Conservation (phyloP, 1,140 invertebrate species). For the Trigoniulus corallinus region DNA sequence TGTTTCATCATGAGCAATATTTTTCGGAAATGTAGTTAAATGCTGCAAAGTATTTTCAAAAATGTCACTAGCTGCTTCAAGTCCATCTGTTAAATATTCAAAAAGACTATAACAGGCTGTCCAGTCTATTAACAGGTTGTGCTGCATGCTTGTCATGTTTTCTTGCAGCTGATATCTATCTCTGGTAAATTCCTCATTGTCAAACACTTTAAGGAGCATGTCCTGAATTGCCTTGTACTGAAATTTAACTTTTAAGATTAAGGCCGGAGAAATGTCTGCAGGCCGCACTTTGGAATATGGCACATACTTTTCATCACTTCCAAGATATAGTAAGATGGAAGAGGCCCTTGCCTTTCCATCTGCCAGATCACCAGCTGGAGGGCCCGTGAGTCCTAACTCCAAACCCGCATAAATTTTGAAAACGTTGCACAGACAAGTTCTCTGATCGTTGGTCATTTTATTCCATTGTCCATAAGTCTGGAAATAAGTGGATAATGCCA, state of each 20-base stretch:
- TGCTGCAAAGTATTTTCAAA: neutral
- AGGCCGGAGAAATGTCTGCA: no score
- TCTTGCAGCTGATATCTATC: neutral
- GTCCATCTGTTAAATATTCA: constrained; percentile 16
- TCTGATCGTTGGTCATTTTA: neutral
- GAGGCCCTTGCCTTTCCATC: no score
- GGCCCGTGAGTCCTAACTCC: no score
- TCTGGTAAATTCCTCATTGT: neutral
- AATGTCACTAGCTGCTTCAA: neutral
- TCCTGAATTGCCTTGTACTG: neutral
- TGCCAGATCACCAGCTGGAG: no score
- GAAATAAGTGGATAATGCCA: constrained; percentile 13
- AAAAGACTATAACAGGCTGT: constrained; percentile 21
- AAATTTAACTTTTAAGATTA: neutral
- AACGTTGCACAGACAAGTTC: neutral
- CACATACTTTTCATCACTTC: no score
- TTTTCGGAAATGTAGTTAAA: no score
- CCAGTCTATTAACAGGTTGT: constrained; percentile 7
- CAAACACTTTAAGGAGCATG: neutral
- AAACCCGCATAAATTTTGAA: neutral
- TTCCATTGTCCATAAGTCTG: neutral
- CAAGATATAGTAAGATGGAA: no score
- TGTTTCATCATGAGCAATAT: no score
- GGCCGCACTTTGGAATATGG: no score
- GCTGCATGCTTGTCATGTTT: no score